These are phyloP conservation scores for Pseudonaja textilis DNA, from an alignment of 2,113 vertebrate genomes.

Conservation along the genomic window DNA sequence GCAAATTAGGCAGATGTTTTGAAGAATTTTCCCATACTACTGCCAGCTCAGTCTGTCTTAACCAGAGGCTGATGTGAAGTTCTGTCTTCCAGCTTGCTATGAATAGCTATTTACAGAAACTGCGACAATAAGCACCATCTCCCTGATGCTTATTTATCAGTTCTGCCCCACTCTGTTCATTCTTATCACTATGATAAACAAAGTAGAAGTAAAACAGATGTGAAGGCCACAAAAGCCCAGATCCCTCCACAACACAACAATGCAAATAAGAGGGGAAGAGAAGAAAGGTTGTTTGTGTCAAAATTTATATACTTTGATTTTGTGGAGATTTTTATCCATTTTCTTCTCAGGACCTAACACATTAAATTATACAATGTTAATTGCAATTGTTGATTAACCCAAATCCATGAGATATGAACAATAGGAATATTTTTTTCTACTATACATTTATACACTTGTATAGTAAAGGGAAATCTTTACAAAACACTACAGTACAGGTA, in stretches of 20 bases:
- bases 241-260: neutral
- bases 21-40: neutral
- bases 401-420: neutral
- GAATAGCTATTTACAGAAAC: neutral
- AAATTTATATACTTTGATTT: neutral
- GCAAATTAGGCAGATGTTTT: neutral
- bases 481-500: neutral
- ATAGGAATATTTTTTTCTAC: slow-evolving; percentile 10
- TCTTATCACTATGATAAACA: neutral
- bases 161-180: neutral
- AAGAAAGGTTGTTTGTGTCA: neutral
- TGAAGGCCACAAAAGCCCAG: neutral
- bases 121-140: neutral
- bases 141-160: neutral
- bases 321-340: neutral
- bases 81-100: neutral
- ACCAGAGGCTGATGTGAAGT: neutral
- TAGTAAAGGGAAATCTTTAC: neutral
- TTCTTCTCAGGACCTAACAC: neutral
- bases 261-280: neutral
- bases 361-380: neutral
- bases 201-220: neutral
- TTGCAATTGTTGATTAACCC: neutral
- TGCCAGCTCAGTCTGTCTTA: neutral
- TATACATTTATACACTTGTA: neutral